A percentile compares a stretch with the other conserved stretches of the same genome.
These are phyloP conservation scores for Melanerpes formicivorus DNA, from an alignment of 2,113 vertebrate genomes.

Conservation along the genomic window DNA sequence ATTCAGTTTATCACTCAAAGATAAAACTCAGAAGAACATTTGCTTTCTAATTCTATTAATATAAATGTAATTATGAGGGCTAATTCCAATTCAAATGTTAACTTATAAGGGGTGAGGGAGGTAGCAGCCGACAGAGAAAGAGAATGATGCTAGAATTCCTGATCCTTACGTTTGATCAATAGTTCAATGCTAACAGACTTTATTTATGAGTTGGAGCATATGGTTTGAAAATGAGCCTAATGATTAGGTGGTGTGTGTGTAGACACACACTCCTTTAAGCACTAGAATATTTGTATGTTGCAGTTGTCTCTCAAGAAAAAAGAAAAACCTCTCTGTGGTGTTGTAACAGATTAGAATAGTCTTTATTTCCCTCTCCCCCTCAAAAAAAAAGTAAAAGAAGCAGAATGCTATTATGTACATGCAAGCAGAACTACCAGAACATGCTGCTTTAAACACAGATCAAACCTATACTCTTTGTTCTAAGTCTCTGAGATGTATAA, in stretches of 20 bases:
- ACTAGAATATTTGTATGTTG: conserved; percentile 24
- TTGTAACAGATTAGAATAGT: neutral
- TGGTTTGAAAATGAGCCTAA: conserved; percentile 34
- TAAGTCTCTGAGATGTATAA: conserved; percentile 14
- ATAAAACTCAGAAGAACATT: conserved; percentile 71
- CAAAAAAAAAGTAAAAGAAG: neutral
- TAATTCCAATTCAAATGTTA: conserved; percentile 73
- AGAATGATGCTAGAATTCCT: conserved; percentile 7
- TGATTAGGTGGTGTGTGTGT: neutral
- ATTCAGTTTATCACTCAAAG: conserved; percentile 70
- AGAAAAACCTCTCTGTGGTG: neutral
- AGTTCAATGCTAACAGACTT: conserved; percentile 51
- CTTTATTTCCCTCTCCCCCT: neutral
- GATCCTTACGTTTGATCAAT: conserved; percentile 49
- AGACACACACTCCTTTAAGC: neutral
- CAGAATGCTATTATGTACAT: neutral
- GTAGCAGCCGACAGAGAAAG: conserved; percentile 15
- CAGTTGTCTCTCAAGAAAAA: neutral
- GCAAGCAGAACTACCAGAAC: neutral
- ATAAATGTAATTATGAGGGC: conserved; percentile 71
- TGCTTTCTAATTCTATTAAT: conserved; percentile 71
- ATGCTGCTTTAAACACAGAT: conserved; percentile 36
- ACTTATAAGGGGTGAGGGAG: conserved; percentile 50
- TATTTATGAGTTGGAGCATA: conserved; percentile 32
- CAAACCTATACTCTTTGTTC: conserved; percentile 23